A percentile compares a stretch with the other conserved stretches of the same genome.
Conservation (phyloP, 2,113 vertebrate genomes). For the Vombatus ursinus region DNA sequence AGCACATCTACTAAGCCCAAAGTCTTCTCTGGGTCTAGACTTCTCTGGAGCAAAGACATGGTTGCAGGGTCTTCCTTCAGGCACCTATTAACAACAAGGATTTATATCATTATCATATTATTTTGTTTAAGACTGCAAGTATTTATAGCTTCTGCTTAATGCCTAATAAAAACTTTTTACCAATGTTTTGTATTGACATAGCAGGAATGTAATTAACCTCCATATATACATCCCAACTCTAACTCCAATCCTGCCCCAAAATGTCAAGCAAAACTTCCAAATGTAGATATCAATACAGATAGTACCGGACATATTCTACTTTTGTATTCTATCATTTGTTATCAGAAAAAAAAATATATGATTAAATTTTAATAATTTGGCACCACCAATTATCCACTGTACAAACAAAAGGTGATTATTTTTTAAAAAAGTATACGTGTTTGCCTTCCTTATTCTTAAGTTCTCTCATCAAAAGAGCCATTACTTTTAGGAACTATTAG, state of each 20-base stretch:
- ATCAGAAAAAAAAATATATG: not conserved
- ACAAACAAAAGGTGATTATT: not conserved
- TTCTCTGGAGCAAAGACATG: slow-evolving; percentile 97
- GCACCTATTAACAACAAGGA: slow-evolving; percentile 87
- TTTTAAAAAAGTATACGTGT: not conserved
- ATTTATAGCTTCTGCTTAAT: not conserved
- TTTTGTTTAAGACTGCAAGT: not conserved
- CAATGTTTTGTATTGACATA: not conserved
- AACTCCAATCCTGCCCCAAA: not conserved
- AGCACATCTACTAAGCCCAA: slow-evolving; percentile 97
- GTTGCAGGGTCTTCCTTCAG: slow-evolving; percentile 99
- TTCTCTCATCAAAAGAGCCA: not conserved
- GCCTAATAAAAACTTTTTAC: not conserved
- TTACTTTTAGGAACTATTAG: not conserved
- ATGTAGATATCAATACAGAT: not conserved
- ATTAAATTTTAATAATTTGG: not conserved
- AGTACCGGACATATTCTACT: not conserved
- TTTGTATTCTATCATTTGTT: not conserved
- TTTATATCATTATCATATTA: not conserved
- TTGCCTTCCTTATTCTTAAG: not conserved
- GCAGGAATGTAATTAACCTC: not conserved
- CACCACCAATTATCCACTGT: not conserved
- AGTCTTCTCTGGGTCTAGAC: slow-evolving; percentile 97
- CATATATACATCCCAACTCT: not conserved
- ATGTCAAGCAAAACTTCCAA: not conserved